Conservation (phyloP, 2,888 invertebrate species). For the Onthophagus sagittarius region DNA sequence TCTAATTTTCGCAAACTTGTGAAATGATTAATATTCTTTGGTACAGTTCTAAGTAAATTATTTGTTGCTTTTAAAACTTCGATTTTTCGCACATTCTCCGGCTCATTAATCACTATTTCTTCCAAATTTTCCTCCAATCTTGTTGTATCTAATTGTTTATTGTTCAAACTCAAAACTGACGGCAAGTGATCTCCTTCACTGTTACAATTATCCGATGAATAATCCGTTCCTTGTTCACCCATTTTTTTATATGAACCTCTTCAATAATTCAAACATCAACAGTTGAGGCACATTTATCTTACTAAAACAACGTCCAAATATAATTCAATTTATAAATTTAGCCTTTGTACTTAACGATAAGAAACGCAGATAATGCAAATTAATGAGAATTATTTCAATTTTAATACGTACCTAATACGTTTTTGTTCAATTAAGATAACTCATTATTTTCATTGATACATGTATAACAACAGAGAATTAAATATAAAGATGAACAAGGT, state of each 20-base stretch:
- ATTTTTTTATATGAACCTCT: not conserved
- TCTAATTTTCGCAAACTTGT: conserved; percentile 76
- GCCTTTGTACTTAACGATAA: not conserved
- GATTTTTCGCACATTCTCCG: conserved; percentile 56
- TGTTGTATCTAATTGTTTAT: conserved; percentile 58
- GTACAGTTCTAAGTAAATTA: conserved; percentile 74
- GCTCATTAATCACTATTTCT: conserved; percentile 57
- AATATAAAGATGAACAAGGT: no score
- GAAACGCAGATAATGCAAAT: not conserved
- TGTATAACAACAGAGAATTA: no score
- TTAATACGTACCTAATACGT: no score
- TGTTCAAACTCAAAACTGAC: conserved; percentile 69
- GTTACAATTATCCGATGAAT: conserved; percentile 45
- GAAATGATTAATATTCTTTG: conserved; percentile 60
- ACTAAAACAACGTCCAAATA: not conserved
- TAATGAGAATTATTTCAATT: no score
- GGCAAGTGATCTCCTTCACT: conserved; percentile 68
- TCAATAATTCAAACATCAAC: not conserved
- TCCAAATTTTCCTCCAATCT: conserved; percentile 61
- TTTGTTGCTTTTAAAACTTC: conserved; percentile 81
- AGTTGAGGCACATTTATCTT: not conserved
- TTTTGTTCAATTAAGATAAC: no score
- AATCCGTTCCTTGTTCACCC: not conserved
- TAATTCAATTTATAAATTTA: not conserved
- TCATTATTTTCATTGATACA: no score